Evolutionary conservation across 1,140 invertebrate species (phyloP), one percentile per base, ranked within the genome.

Genomic region (Drosophila mojavensis): DNA sequence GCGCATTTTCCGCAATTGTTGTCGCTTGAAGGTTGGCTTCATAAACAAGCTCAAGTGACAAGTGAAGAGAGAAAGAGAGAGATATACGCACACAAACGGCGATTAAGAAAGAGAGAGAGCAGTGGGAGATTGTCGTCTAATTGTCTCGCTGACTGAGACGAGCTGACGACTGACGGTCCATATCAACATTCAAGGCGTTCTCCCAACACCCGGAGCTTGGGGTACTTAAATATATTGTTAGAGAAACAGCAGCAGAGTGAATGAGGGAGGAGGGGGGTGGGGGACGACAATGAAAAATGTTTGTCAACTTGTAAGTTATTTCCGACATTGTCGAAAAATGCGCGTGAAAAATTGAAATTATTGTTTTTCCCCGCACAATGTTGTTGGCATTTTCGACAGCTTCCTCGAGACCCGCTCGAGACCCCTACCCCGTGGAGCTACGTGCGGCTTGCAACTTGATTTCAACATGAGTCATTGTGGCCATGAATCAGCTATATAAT

Each of bases 261-360:
- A 36, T 15, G 11, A 1, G 10, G 9, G 6, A 9, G 1, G 30
- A 10, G 39, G 3, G 2, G 28, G 50, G 24, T 2, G 6, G 41
- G 15, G 13, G 43, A 24, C 11, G 43, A 39, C n/a, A 41, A 58
- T 72, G 63, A 66, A 75, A 76, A 81, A 81, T 81, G 78, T 80
- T 81, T 81, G 79, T 81, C 79, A 81, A 81, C 67, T 81, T 81
- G 73, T 81, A 81, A 81, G 74, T 80, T 81, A 81, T 81, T 81
- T 81, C 74, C 78, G 72, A 78, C 65, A 78, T 51, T 71, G 61
- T 64, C 51, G 60, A 75, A 70, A 70, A 75, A 60, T 78, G 61
- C 66, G 76, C 73, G 76, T 78, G 72, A 75, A 78, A 71, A 78
- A 78, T 75, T 70, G 72, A 78, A 78, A 75, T 75, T 70, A 78